phyloP scores from a whole-genome alignment of 2,113 vertebrate species.

The Nyctibius bracteatus region DNA sequence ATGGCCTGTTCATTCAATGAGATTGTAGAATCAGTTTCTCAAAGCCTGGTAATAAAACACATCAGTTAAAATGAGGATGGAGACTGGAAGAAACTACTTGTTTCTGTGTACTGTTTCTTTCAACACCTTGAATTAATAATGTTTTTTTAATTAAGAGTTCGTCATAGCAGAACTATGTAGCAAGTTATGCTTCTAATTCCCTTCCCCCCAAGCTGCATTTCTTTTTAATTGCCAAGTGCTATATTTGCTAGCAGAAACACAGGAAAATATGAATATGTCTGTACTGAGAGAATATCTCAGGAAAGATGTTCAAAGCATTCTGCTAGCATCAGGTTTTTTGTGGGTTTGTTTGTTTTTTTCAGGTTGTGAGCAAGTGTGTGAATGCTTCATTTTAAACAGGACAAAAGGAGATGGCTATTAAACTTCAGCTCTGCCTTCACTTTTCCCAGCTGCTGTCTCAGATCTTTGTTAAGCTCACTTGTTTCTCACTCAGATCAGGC shows the following conservation, averaged over 20 bases:
- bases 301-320: neutral
- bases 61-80: neutral
- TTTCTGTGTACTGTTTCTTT: neutral
- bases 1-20: neutral
- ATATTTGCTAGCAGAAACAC: neutral
- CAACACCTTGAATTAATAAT: conserved; percentile 12
- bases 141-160: neutral
- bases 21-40: neutral
- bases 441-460: neutral
- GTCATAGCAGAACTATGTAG: neutral
- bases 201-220: neutral
- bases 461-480: neutral
- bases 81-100: neutral
- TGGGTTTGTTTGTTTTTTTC: neutral
- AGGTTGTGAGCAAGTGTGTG: neutral
- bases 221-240: neutral
- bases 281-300: neutral
- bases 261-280: neutral
- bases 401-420: neutral
- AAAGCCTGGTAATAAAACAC: neutral
- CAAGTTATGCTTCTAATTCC: neutral
- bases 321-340: neutral
- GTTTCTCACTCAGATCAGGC: neutral
- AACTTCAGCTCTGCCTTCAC: neutral
- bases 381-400: neutral